Conservation (phyloP, 2,113 vertebrate species). For the Ramphastos sulfuratus region DNA sequence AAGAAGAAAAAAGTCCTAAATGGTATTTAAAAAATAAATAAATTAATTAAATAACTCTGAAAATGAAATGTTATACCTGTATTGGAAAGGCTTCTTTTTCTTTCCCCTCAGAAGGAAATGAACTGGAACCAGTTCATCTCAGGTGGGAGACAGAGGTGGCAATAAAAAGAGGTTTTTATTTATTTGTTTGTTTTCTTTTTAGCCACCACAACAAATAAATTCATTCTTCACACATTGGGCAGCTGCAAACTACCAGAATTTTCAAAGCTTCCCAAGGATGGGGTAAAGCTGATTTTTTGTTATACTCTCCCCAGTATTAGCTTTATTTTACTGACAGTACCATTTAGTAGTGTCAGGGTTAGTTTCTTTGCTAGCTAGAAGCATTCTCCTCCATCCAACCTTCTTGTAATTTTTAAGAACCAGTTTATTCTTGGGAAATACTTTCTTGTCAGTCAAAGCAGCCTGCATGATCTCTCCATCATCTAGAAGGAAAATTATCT, state of each 20-base stretch:
- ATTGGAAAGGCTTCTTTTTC: neutral
- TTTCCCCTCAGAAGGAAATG: neutral
- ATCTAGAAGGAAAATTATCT: neutral
- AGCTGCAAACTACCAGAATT: neutral
- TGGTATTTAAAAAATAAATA: no score
- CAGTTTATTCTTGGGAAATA: neutral
- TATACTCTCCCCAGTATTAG: neutral
- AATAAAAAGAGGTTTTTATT: neutral
- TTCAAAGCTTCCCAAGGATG: neutral
- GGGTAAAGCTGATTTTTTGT: neutral
- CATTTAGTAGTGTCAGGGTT: neutral
- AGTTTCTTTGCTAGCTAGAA: neutral
- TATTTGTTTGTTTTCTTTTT: conserved; percentile 20
- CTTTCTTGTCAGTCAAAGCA: neutral
- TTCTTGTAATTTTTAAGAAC: neutral
- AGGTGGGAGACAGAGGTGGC: neutral
- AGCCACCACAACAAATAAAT: neutral
- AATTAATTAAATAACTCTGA: neutral
- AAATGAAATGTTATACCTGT: neutral
- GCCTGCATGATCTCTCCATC: neutral
- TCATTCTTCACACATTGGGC: neutral
- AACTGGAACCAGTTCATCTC: neutral
- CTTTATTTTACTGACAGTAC: neutral
- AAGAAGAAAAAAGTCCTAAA: no score
- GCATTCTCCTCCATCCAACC: neutral